Evolutionary conservation across 2,797 vertebrate species (phyloP).

Genomic region (Clarias platycephalus): DNA sequence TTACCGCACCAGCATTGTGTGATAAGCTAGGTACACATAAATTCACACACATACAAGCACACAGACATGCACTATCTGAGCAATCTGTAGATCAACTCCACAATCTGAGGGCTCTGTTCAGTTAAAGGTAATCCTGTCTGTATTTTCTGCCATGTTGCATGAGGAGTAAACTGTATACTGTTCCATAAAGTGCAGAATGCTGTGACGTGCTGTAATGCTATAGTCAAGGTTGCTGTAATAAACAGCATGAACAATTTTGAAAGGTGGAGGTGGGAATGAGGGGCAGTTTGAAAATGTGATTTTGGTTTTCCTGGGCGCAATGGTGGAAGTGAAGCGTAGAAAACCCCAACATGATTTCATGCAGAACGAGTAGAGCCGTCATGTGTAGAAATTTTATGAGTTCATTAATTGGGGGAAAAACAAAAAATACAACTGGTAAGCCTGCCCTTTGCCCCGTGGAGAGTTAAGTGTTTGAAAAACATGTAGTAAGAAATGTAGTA

Average conservation of each 20-base stretch:
- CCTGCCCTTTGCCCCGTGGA: not conserved
- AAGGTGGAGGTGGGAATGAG: not conserved
- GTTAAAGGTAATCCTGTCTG: conserved; percentile 31
- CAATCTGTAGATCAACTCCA: conserved; percentile 58
- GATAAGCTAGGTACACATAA: conserved; percentile 46
- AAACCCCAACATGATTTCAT: not conserved
- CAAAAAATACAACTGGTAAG: not conserved
- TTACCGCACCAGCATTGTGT: conserved; percentile 11
- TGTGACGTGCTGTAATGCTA: conserved; percentile 10
- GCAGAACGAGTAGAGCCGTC: not conserved
- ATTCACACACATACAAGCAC: not conserved
- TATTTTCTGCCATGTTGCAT: conserved; percentile 1
- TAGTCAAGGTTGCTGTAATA: not conserved
- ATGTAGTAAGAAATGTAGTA: not conserved
- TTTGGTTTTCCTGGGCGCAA: not conserved
- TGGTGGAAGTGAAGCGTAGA: not conserved
- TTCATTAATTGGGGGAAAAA: not conserved
- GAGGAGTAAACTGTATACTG: not conserved
- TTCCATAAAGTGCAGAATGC: conserved; percentile 26
- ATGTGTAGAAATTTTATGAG: not conserved
- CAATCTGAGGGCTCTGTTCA: conserved; percentile 66
- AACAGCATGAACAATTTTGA: not conserved
- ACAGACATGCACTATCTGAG: conserved; percentile 24
- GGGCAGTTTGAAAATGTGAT: not conserved
- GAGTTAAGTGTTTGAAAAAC: not conserved